phyloP scores from a whole-genome alignment of 2,888 invertebrate genomes.

The Brachylomia viminalis region DNA sequence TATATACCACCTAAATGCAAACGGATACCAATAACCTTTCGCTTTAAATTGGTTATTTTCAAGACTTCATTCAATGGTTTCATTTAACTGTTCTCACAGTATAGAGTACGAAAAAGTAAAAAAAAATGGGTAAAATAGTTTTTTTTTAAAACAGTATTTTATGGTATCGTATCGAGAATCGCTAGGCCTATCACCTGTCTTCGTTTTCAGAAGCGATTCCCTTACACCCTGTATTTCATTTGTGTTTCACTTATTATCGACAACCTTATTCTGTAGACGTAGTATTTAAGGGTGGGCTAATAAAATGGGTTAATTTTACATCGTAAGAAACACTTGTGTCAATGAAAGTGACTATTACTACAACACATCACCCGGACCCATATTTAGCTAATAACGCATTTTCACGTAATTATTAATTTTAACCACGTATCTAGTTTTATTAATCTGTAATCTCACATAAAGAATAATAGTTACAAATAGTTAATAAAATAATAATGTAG shows the following conservation, averaged over 20 bases:
- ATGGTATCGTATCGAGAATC: too few relatives aligned
- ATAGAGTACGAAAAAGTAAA: too few relatives aligned
- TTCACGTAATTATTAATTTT: constrained; percentile 19
- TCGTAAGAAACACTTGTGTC: not conserved
- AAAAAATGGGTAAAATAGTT: too few relatives aligned
- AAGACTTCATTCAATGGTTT: too few relatives aligned
- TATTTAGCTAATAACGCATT: constrained; percentile 7
- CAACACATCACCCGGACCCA: not conserved
- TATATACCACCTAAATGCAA: too few relatives aligned
- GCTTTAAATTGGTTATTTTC: too few relatives aligned
- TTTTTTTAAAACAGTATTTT: too few relatives aligned
- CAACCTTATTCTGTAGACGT: constrained; percentile 55
- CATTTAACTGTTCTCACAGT: too few relatives aligned
- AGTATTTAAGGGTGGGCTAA: constrained; percentile 2
- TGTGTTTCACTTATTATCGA: constrained; percentile 65
- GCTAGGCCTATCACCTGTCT: too few relatives aligned
- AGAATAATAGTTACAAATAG: constrained; percentile 1
- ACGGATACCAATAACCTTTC: too few relatives aligned
- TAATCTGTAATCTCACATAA: constrained; percentile 26
- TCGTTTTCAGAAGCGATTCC: too few relatives aligned
- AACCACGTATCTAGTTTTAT: constrained; percentile 23
- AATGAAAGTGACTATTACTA: not conserved
- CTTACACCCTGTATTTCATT: constrained; percentile 59
- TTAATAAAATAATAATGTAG: constrained; percentile 5
- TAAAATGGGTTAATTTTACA: constrained; percentile 16